phyloP scores from a whole-genome alignment of 1,140 invertebrate genomes.

The Lycorma delicatula region DNA sequence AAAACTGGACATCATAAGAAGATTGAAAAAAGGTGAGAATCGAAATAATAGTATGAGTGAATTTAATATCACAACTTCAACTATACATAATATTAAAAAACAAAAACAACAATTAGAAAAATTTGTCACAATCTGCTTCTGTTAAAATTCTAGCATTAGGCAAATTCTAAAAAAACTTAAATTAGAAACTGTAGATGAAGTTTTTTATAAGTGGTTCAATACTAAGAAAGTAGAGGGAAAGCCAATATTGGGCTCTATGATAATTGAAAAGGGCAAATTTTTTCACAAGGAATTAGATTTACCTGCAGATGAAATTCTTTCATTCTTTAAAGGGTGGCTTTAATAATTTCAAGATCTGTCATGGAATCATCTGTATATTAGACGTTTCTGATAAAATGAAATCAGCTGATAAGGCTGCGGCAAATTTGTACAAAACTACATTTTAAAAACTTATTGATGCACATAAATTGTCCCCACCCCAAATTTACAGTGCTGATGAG shows the following conservation, averaged over 20 bases:
- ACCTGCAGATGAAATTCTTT: neutral
- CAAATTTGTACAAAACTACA: too few species aligned
- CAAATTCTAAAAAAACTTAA: constrained; percentile 15
- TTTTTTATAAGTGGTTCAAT: constrained; percentile 15
- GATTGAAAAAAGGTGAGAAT: too few species aligned
- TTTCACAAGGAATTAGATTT: constrained; percentile 1
- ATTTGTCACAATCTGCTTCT: neutral
- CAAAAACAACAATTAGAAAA: constrained; percentile 3
- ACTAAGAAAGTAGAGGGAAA: constrained; percentile 14
- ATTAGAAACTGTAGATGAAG: constrained; percentile 7
- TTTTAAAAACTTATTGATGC: neutral
- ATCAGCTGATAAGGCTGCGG: neutral
- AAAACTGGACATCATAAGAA: too few species aligned
- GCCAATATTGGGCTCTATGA: constrained; percentile 12
- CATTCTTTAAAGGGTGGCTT: constrained; percentile 8
- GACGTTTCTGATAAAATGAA: neutral
- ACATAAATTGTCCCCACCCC: neutral
- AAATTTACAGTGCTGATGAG: constrained; percentile 9
- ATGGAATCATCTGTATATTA: constrained; percentile 6
- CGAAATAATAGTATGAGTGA: too few species aligned
- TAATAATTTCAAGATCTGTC: constrained; percentile 12
- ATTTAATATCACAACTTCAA: too few species aligned
- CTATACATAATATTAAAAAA: constrained; percentile 8
- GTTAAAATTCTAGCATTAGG: neutral
- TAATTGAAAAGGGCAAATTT: constrained; percentile 9